Base-by-base conservation (phyloP, 92 coral and sea anemone genomes). In the Plumapathes pennacea region DNA sequence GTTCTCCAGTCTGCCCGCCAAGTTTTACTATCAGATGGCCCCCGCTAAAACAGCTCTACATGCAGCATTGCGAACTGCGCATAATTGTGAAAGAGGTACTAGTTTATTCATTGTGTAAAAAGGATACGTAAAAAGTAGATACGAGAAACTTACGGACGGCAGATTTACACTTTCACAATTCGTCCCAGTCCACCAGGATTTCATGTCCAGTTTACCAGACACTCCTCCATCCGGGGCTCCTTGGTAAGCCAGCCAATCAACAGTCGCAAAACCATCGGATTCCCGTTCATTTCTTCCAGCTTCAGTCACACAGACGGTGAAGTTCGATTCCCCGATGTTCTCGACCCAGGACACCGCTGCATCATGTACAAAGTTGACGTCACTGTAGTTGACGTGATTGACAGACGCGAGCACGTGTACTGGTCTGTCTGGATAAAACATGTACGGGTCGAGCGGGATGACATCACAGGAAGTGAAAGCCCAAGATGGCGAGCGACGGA, bases 361-460 rank as follows among this genome's bases (percentile, higher is more conserved):
- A 50, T 78, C 85, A 31, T 78, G 85, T 33, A 78, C 79, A 19
- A 61, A 74, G 29, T 57, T 50, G 46, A 32, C 21, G 79, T 78
- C 60, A 21, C 48, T 62, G n/a, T 78, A 45, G 55, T 78, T 72
- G 25, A 70, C 29, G 64, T 84, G 90, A 64, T 80, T 84, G 61
- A 72, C 86, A 50, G 86, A 72, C 24, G 67, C 57, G 45, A 78
- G 90, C 44, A 84, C 82, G 60, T 67, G 82, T 1, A 84, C 75
- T 29, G 69, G 69, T 55, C 67, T 78, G 74, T 84, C 90, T 8
- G 90, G 90, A 56, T 84, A 84, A 46, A 84, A 84, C 4, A 77
- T 61, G 12, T 38, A 71, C 0, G 86, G 82, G 6, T 23, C 58
- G 58, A 84, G 73, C 5, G 7, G 51, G 30, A 84, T 59, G 10